These are phyloP conservation scores for Delichon dasypus DNA, from an alignment of 2,797 vertebrate species.

Conservation along the genomic window DNA sequence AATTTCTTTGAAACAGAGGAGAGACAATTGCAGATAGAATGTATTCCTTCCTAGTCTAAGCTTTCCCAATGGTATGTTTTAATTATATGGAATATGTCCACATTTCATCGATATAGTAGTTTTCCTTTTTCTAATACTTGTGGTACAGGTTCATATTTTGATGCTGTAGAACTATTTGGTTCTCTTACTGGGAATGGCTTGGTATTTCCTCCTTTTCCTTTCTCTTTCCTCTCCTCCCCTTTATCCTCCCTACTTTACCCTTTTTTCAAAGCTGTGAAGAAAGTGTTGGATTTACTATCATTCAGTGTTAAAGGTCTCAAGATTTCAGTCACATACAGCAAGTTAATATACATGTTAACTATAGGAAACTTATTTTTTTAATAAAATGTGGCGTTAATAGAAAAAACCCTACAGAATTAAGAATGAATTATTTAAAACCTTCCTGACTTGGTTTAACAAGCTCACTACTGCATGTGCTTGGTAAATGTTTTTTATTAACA, in stretches of 20 bases:
- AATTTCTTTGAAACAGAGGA: background rate
- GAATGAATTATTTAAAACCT: constrained; percentile 62
- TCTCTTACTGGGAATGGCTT: constrained; percentile 35
- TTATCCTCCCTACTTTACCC: background rate
- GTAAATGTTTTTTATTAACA: background rate
- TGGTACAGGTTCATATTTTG: constrained; percentile 23
- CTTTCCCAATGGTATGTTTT: background rate
- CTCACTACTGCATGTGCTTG: background rate
- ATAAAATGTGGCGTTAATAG: constrained; percentile 65
- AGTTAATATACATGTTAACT: constrained; percentile 63
- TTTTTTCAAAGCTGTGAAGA: constrained; percentile 56
- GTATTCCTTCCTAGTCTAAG: background rate
- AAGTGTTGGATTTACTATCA: constrained; percentile 59
- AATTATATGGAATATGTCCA: background rate
- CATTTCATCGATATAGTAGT: background rate
- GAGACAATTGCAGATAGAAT: background rate
- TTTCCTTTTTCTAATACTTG: constrained; percentile 12
- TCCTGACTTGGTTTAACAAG: background rate
- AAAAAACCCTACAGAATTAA: constrained; percentile 44
- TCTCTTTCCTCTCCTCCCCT: background rate
- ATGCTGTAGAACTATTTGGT: constrained; percentile 44
- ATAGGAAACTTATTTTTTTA: constrained; percentile 69
- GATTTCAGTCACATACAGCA: constrained; percentile 41
- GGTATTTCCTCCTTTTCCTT: constrained; percentile 38
- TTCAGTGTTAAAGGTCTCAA: constrained; percentile 63